phyloP scores from a whole-genome alignment of 2,888 invertebrate species.

The Papilio gigon region DNA sequence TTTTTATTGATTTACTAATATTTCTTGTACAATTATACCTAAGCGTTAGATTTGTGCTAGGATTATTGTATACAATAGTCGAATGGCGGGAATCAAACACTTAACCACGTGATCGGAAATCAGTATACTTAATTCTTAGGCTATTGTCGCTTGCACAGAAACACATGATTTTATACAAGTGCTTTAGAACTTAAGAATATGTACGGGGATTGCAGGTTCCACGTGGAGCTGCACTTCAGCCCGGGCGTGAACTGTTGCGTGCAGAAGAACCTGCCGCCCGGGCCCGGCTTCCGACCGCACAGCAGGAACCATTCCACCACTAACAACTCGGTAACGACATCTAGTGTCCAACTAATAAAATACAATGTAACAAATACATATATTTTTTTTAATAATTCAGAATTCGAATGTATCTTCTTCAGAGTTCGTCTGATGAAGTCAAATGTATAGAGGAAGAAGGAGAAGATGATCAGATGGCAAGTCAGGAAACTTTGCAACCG shows the following conservation, averaged over 20 bases:
- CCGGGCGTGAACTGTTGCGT: conserved; percentile 99
- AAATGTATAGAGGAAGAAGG: conserved; percentile 89
- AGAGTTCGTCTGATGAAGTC: conserved; percentile 86
- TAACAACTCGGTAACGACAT: conserved; percentile 72
- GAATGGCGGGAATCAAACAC: too few species aligned
- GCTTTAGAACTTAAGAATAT: too few species aligned
- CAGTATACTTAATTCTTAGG: too few species aligned
- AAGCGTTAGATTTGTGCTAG: too few species aligned
- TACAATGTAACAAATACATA: too few species aligned
- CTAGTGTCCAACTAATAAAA: not conserved
- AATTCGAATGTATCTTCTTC: conserved; percentile 39
- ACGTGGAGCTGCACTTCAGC: conserved; percentile 99
- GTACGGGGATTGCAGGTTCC: conserved; percentile 89
- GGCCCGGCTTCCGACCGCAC: conserved; percentile 96
- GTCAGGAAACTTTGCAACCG: conserved; percentile 77
- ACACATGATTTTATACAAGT: too few species aligned
- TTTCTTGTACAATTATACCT: too few species aligned
- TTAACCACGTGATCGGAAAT: too few species aligned
- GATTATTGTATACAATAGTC: too few species aligned
- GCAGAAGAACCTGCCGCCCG: conserved; percentile 95
- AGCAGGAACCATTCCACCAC: conserved; percentile 91
- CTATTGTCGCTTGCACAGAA: too few species aligned
- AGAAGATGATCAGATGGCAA: conserved; percentile 82
- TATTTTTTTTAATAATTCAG: too few species aligned
- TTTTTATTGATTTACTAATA: too few species aligned